Evolutionary conservation across 2,113 vertebrate genomes (phyloP).

Genomic region (Andinoacara biseriatus): DNA sequence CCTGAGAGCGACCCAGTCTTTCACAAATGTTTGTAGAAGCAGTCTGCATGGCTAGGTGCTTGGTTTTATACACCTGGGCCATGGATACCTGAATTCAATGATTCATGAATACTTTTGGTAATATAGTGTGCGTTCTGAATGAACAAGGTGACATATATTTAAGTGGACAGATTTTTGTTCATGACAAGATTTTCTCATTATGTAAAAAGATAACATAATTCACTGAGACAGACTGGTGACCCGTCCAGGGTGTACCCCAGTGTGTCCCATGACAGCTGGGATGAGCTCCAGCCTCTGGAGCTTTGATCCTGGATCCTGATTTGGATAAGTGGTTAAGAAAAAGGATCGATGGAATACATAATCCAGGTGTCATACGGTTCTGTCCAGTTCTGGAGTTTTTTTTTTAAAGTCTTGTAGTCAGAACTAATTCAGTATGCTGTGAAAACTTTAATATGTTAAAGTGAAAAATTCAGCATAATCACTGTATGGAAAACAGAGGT

Average conservation of each 20-base stretch:
- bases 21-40: too few species aligned
- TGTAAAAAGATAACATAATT: neutral
- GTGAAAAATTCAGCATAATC: neutral
- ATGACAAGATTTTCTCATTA: neutral
- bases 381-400: neutral
- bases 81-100: too few species aligned
- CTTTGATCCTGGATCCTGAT: too few species aligned
- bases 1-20: too few species aligned
- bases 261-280: neutral
- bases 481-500: conserved; percentile 1
- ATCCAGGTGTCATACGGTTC: neutral
- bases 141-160: neutral
- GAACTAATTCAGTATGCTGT: neutral
- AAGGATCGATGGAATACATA: neutral
- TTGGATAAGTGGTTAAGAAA: too few species aligned
- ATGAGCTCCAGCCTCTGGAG: too few species aligned
- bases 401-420: neutral
- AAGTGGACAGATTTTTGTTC: neutral
- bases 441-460: neutral
- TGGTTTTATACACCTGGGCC: too few species aligned
- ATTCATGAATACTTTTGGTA: too few species aligned
- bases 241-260: neutral
- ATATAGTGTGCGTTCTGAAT: neutral
- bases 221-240: neutral
- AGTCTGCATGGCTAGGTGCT: too few species aligned